Base-by-base conservation (phyloP, 2,113 vertebrate species). In the Guaruba guarouba region DNA sequence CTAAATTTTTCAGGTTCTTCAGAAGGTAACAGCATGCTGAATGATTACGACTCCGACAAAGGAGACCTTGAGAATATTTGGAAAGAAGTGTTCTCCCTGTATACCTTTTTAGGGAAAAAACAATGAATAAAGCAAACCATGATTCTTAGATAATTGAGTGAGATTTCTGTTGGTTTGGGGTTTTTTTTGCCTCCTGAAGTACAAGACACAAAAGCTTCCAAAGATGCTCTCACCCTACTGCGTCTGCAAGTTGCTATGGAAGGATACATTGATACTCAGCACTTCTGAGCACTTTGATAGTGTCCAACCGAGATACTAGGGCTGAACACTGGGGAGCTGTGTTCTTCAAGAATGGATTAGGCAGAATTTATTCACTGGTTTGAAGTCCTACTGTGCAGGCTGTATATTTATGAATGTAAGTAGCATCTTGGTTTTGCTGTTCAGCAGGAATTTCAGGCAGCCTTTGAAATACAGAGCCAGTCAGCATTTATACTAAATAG, bases 361-460 rank as follows among this genome's bases (percentile, higher is more conserved):
- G 43, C 83, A 92, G 63, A 87, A 95, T 92, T 90, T 90, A 89
- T 97, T 97, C 89, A 94, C 66, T 91, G 86, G 22, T 95, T 86
- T n/a, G 85, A 95, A 82, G 55, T 90, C 90, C 81, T 92, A 80
- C 93, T 82, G 75, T 90, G 75, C 80, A 92, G 96, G 75, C 51
- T 77, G 77, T 96, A 80, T 95, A 84, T 97, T 96, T 93, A 41
- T 91, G 81, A 95, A 91, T 66, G 84, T 63, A 96, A 94, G 84
- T 84, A 80, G 67, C 94, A 92, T 96, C 48, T 84, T 92, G 74
- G 71, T 96, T 88, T 96, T 92, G 46, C 68, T 88, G 23, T 95
- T 97, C 46, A 97, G 94, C 81, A 86, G 64, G 93, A 96, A 92
- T 92, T 97, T 96, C 80, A 80, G 85, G 49, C 92, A 86, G 90